phyloP scores from a whole-genome alignment of 2,888 invertebrate genomes.

The Dolomedes plantarius region DNA sequence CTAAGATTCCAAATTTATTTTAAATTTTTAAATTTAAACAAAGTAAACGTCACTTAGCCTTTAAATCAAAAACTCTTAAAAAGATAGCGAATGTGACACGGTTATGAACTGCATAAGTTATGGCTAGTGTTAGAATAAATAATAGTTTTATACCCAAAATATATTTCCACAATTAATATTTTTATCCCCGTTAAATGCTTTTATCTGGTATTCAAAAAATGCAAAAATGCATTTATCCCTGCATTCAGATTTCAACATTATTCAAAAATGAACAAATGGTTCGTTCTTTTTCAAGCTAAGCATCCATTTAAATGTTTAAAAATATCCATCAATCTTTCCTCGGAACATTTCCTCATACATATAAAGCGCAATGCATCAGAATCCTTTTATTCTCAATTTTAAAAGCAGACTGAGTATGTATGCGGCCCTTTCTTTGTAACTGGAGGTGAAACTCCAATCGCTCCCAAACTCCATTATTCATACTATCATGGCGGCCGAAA shows the following conservation, averaged over 20 bases:
- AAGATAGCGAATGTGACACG: no score
- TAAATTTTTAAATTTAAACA: no score
- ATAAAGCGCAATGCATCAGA: background rate
- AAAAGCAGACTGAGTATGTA: background rate
- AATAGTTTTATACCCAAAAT: no score
- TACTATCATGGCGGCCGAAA: background rate
- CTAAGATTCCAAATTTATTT: no score
- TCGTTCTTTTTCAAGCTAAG: background rate
- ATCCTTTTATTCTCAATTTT: background rate
- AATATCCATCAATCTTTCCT: background rate
- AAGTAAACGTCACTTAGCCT: no score
- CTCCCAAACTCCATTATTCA: background rate
- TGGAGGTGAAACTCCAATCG: constrained; percentile 1
- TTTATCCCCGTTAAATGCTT: no score
- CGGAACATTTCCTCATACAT: background rate
- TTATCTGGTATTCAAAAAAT: no score
- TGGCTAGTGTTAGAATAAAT: no score
- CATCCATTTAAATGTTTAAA: background rate
- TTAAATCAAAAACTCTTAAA: no score
- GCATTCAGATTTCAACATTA: background rate
- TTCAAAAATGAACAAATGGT: background rate
- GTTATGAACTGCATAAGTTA: no score
- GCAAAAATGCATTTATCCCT: no score
- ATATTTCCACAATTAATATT: no score
- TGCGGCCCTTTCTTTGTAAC: background rate